Base-by-base conservation (phyloP, 2,888 invertebrate species). In the Apantesis nais region DNA sequence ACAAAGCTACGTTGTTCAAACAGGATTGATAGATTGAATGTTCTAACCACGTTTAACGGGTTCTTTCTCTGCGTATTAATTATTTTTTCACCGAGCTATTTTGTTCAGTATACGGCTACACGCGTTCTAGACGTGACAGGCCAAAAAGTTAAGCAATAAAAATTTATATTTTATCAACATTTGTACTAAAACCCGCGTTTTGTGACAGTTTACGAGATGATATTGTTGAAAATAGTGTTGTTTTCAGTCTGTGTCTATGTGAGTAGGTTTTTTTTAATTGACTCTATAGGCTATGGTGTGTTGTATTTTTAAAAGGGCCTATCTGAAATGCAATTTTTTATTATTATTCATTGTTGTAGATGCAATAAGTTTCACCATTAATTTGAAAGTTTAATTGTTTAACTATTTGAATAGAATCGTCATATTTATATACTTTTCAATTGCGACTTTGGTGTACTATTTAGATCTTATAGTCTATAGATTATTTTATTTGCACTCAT, bases 201-300 rank as follows among this genome's bases (percentile, higher is more conserved):
- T 65, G 19, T 65, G 48, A 34, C 52, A 14, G 34, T 48, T 31
- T 34, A 34, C n/a, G 52, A 44, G 55, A 44, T 58, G 64, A 22
- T 19, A 60, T 44, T 65, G 64, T 11, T 65, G 1, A 69, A 65
- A 65, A 19, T 60, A 29, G 12, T 60, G 14, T 0, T 44, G 12
- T 14, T 69, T 22, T 68, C 55, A 52, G 4, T 64, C 25, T 65
- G 69, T 64, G 65, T 60, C 31, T 70, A 70, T 66, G 66, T 70
- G 58, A 70, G 70, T 66, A 48, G 19, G 14, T 41, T 52, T 41
- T 16, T 48, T 55, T 65, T 37, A 14, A 25, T 48, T 67, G 44
- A 67, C 2, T 11, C 25, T 4, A 1, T 9, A n/a, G 12, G 25
- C 4, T 55, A 25, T 55, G 55, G 14, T 25, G 12, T 25, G 55